Evolutionary conservation across 2,888 invertebrate species (phyloP), one percentile per base, ranked within the genome.

Genomic region (Lasioglossum calceatum): DNA sequence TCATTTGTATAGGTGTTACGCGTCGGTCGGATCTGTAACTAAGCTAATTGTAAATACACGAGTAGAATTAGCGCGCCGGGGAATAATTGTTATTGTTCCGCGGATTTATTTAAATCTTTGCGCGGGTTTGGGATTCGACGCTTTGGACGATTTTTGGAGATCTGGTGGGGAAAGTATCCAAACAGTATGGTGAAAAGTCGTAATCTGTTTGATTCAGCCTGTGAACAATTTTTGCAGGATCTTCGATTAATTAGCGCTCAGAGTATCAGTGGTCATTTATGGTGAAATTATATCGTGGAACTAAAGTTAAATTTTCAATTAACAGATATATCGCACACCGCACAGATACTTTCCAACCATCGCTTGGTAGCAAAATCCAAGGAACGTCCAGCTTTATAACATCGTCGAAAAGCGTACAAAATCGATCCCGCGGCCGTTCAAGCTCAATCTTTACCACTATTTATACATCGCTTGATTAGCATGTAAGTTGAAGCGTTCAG

Each of bases 11-110:
- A 82, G 77, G 67, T 70, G 79, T 85, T 78, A 77, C 74, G 32
- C 75, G 67, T 81, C 84, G 64, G 50, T 14, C 77, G 23, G 71
- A 78, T 80, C 58, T 86, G 64, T 89, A 84, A 87, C 81, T 87
- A 89, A 50, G 67, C 42, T 82, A 81, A 79, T 47, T 88, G 85
- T 89, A 88, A 89, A 89, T 88, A 87, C 73, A 81, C 54, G 54
- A 74, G 54, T 81, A 87, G 47, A 42, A 23, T 47, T 83, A 75
- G 36, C n/a, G 19, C 50, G 23, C 19, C 79, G 76, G 36, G 64
- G 64, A 71, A 50, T 27, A n/a, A 58, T n/a, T n/a, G 1, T n/a
- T 54, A 58, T 50, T n/a, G 47, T n/a, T 27, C 36, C 47, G 42
- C 42, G 70, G 32, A 23, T 77, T 19, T 85, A 81, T 81, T 85